Evolutionary conservation across 2,888 invertebrate species (phyloP), one percentile per base, ranked within the genome.

Genomic region (Tachystola acroxantha): DNA sequence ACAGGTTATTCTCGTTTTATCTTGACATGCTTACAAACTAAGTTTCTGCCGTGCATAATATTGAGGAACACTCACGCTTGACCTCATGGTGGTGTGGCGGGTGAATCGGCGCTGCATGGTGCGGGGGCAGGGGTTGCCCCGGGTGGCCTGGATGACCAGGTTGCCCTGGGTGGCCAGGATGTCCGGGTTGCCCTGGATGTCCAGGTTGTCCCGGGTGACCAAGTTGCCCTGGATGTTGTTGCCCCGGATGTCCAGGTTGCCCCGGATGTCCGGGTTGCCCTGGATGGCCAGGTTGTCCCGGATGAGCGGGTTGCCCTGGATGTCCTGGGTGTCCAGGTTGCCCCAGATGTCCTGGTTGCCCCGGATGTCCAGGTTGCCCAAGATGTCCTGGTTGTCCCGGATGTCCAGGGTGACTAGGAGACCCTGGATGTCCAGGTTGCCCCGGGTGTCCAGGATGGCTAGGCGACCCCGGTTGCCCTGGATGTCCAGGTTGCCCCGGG

Each of bases 11-110:
- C n/a, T n/a, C n/a, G n/a, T n/a, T n/a, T n/a, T n/a, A n/a, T n/a
- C n/a, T n/a, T n/a, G n/a, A n/a, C n/a, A n/a, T n/a, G n/a, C n/a
- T n/a, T n/a, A n/a, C n/a, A n/a, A n/a, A n/a, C n/a, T n/a, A n/a
- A n/a, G n/a, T n/a, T n/a, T n/a, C n/a, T n/a, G n/a, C n/a, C n/a
- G n/a, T n/a, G n/a, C n/a, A n/a, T n/a, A n/a, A n/a, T n/a, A n/a
- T n/a, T n/a, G n/a, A n/a, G n/a, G n/a, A 6, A 6, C 32, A 66
- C 70, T 67, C 50, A 82, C 82, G 73, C 61, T 80, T 81, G 49
- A 51, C 53, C 37, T 79, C 76, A 20, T 72, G 74, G 37, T 62
- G 48, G 39, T 62, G 28, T 68, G 67, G 6, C 10, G 19, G 34
- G 20, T 25, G 67, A 6, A 4, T 3, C 63, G 39, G 41, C 29